A percentile compares a stretch with the other conserved stretches of the same genome.
These are phyloP conservation scores for Heliothis virescens DNA, from an alignment of 1,140 invertebrate genomes.

Conservation along the genomic window DNA sequence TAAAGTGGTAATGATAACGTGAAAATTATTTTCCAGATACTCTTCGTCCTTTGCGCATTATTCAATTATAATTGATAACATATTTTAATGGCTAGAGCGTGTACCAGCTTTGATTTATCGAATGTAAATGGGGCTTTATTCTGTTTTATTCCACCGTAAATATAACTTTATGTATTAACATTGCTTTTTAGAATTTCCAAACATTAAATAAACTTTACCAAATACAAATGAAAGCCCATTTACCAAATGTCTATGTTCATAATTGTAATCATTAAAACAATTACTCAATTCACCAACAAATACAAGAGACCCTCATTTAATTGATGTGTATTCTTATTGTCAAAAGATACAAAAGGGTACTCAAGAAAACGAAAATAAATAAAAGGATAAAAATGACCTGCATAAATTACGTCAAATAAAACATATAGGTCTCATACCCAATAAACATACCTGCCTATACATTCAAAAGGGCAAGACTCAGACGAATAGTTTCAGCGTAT, in stretches of 20 bases:
- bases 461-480: conserved; percentile 66
- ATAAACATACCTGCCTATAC: conserved; percentile 57
- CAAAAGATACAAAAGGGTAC: conserved; percentile 32
- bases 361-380: conserved; percentile 41
- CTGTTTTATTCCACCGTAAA: neutral
- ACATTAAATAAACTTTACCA: conserved; percentile 6
- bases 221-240: conserved; percentile 17
- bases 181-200: neutral
- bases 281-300: conserved; percentile 13
- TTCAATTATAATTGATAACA: conserved; percentile 39
- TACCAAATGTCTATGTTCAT: conserved; percentile 23
- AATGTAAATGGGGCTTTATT: conserved; percentile 1
- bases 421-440: conserved; percentile 47
- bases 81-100: conserved; percentile 1
- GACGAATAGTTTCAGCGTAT: conserved; percentile 72
- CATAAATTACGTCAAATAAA: conserved; percentile 46
- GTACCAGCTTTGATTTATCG: conserved; percentile 11
- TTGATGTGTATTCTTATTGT: conserved; percentile 27
- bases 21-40: conserved; percentile 50
- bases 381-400: conserved; percentile 23
- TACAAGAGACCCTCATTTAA: neutral
- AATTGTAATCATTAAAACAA: conserved; percentile 17
- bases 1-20: conserved; percentile 74
- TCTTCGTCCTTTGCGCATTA: conserved; percentile 58
- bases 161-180: conserved; percentile 17